Evolutionary conservation across 2,888 invertebrate genomes (phyloP), one percentile per base, ranked within the genome.

Genomic region (Lamellibrachia satsuma): DNA sequence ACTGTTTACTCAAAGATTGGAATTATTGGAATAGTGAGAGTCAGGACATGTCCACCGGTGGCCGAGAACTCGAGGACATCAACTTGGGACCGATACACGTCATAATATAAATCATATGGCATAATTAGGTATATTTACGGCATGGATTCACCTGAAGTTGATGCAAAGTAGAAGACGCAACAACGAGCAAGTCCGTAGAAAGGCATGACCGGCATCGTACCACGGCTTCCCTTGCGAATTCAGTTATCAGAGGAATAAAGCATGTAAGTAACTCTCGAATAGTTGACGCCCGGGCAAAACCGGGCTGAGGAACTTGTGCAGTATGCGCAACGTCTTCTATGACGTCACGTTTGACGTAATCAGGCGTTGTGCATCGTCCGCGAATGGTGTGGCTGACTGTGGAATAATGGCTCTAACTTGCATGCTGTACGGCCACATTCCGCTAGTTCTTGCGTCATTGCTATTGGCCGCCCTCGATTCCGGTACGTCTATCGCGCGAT

Each of bases 251-350:
- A 75, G 4, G 75, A 75, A 22, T 75, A 15, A 15, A 75, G 15
- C 15, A 8, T 57, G 75, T 22, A 75, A 22, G 22, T 75, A 75
- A 75, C 75, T 75, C 15, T 9, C 7, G 55, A 55, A 9, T 3
- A 55, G 55, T 75, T n/a, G 15, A 75, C 22, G 22, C 75, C n/a
- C 15, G n/a, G 75, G 22, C 75, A 75, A 75, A 75, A 75, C 75
- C 75, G 75, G n/a, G 75, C 75, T 22, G 75, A 75, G 0, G n/a
- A 22, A 75, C n/a, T 15, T 75, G 75, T n/a, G 75, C 15, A n/a
- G 75, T 75, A 75, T n/a, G 75, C 75, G 75, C 75, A 22, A 75
- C 75, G 75, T 75, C 75, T 75, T 75, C 75, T 75, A 75, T 75
- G 75, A 75, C 75, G 75, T 75, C 22, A 75, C 75, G 75, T 75